Percentiles rank a stretch among this genome's conserved stretches.
Evolutionary conservation across 2,113 vertebrate genomes (phyloP).

Genomic region (Gallinago paraguaiae): DNA sequence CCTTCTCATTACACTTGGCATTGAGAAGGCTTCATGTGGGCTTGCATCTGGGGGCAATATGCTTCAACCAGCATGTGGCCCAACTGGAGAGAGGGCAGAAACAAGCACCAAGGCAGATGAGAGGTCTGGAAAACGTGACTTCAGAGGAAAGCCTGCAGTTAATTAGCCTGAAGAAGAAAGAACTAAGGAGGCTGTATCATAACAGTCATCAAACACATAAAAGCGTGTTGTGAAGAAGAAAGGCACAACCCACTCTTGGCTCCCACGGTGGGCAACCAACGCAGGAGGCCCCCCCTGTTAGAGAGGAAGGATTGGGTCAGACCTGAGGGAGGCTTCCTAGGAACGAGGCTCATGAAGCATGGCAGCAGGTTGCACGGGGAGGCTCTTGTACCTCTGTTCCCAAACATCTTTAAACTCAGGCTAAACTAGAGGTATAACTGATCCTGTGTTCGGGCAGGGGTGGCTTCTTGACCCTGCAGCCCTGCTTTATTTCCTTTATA

Average conservation of each 20-base stretch:
- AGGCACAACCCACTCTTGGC: fast-evolving
- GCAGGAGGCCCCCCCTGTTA: not conserved
- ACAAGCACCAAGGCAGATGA: not conserved
- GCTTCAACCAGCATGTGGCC: not conserved
- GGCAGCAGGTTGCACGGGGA: not conserved
- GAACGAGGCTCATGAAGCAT: not conserved
- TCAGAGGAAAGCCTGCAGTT: not conserved
- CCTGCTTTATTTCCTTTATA: not conserved
- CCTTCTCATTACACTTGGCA: not conserved
- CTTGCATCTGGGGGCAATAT: not conserved
- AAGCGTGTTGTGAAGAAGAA: not conserved
- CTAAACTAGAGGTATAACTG: not conserved
- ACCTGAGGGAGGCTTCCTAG: not conserved
- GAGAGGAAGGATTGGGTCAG: fast-evolving
- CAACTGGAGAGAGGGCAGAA: not conserved
- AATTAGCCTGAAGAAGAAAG: not conserved
- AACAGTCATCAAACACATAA: not conserved
- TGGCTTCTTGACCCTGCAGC: not conserved
- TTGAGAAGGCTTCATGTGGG: not conserved
- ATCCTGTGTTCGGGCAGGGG: not conserved
- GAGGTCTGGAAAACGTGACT: not conserved
- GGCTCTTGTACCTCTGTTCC: not conserved
- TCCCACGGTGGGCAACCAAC: fast-evolving
- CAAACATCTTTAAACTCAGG: not conserved
- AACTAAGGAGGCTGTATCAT: fast-evolving